These are phyloP conservation scores for Mobula birostris DNA, from an alignment of 2,113 vertebrate species.

Conservation along the genomic window DNA sequence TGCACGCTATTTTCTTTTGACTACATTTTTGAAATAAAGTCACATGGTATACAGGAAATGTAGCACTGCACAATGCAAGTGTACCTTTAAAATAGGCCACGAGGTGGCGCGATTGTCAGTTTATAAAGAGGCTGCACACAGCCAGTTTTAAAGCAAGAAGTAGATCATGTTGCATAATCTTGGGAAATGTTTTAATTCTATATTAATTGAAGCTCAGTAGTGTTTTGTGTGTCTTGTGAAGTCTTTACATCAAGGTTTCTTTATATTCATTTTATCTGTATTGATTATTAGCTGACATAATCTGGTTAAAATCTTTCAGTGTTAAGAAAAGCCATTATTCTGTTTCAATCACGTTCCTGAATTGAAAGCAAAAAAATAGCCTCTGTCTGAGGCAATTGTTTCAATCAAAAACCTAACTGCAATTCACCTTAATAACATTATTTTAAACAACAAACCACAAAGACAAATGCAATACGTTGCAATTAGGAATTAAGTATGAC, in stretches of 20 bases:
- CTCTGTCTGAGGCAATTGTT: neutral
- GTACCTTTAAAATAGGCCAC: neutral
- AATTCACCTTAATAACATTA: neutral
- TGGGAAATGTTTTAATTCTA: neutral
- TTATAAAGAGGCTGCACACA: neutral
- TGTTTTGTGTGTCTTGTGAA: neutral
- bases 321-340: neutral
- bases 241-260: neutral
- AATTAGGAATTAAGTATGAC: neutral
- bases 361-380: neutral
- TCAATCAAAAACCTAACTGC: neutral
- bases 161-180: neutral
- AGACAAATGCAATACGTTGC: neutral
- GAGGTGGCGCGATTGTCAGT: neutral
- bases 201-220: neutral
- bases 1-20: too few relatives aligned
- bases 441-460: neutral
- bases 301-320: neutral
- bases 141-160: neutral
- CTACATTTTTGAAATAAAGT: too few relatives aligned
- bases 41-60: too few relatives aligned
- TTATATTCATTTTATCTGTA: neutral
- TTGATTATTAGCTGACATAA: slow-evolving; percentile 7
- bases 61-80: neutral
- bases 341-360: neutral